Percentiles rank a stretch among this genome's conserved stretches.
Conservation (phyloP, 2,888 invertebrate species). For the Sphaerophoria taeniata region DNA sequence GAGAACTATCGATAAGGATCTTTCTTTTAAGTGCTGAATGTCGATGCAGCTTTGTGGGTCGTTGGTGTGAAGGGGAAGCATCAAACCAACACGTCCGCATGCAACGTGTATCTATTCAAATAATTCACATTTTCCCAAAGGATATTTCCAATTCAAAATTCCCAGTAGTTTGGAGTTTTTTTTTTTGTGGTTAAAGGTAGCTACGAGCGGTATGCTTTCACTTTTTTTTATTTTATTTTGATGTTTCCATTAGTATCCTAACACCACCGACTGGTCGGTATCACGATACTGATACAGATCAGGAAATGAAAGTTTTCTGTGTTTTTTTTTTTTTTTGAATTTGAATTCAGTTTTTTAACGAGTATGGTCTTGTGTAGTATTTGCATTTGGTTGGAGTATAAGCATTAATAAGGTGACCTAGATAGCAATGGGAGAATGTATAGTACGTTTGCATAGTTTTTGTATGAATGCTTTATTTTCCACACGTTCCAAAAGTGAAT, state of each 20-base stretch:
- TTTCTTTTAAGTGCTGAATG: constrained; percentile 58
- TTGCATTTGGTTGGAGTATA: constrained; percentile 71
- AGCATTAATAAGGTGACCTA: constrained; percentile 60
- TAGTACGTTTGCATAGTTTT: constrained; percentile 37
- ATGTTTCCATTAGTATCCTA: constrained; percentile 13
- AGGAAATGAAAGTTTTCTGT: constrained; percentile 53
- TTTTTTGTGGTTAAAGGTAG: constrained; percentile 3
- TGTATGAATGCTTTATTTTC: constrained; percentile 62
- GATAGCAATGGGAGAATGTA: constrained; percentile 48
- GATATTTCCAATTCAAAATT: constrained; percentile 68
- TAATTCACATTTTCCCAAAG: constrained; percentile 73
- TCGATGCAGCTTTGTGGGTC: background rate
- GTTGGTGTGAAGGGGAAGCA: constrained; percentile 23
- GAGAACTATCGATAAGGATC: constrained; percentile 69
- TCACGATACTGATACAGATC: constrained; percentile 59
- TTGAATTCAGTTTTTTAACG: constrained; percentile 70
- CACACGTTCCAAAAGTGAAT: constrained; percentile 60
- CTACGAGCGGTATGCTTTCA: constrained; percentile 51
- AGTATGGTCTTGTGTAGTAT: constrained; percentile 47
- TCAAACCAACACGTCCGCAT: constrained; percentile 43
- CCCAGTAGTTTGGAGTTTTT: constrained; percentile 46
- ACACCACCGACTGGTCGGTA: constrained; percentile 11
- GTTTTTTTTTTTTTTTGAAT: constrained; percentile 37
- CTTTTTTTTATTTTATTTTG: constrained; percentile 35
- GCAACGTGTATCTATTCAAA: constrained; percentile 27